Evolutionary conservation across 2,888 invertebrate genomes (phyloP).

Genomic region (Mantis religiosa): DNA sequence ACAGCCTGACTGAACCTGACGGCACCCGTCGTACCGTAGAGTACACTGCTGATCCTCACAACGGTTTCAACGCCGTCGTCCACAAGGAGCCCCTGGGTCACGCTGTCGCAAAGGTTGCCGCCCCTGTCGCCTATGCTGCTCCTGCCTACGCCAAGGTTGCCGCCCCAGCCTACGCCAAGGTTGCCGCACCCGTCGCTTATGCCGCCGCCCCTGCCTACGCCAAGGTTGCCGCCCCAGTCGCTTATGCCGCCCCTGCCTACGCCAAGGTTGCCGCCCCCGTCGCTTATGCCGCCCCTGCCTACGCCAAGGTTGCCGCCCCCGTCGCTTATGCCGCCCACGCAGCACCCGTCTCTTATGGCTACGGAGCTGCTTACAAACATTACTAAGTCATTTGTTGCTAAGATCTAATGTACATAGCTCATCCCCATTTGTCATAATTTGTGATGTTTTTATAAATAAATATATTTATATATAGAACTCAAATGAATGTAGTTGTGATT

Average conservation of each 20-base stretch:
- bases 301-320: constrained; percentile 24
- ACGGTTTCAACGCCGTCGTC: constrained; percentile 29
- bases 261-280: constrained; percentile 43
- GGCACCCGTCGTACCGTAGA: constrained; percentile 36
- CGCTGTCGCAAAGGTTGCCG: constrained; percentile 40
- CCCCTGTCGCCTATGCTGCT: constrained; percentile 37
- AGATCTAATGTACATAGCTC: background rate
- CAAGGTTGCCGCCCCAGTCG: constrained; percentile 37
- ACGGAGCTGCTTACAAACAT: constrained; percentile 1
- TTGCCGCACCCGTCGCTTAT: constrained; percentile 13
- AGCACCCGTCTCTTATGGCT: constrained; percentile 1
- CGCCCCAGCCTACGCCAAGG: constrained; percentile 31
- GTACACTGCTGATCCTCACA: constrained; percentile 35
- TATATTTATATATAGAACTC: background rate
- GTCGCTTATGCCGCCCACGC: constrained; percentile 34
- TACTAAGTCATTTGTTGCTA: background rate
- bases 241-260: constrained; percentile 37
- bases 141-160: constrained; percentile 28
- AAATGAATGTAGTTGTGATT: background rate
- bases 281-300: constrained; percentile 28
- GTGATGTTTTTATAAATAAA: background rate
- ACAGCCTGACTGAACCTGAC: constrained; percentile 25
- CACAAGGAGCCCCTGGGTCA: constrained; percentile 34
- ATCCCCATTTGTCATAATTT: background rate
- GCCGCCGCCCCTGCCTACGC: constrained; percentile 33